Conservation (phyloP, 2,888 invertebrate genomes). For the Tineola bisselliella region DNA sequence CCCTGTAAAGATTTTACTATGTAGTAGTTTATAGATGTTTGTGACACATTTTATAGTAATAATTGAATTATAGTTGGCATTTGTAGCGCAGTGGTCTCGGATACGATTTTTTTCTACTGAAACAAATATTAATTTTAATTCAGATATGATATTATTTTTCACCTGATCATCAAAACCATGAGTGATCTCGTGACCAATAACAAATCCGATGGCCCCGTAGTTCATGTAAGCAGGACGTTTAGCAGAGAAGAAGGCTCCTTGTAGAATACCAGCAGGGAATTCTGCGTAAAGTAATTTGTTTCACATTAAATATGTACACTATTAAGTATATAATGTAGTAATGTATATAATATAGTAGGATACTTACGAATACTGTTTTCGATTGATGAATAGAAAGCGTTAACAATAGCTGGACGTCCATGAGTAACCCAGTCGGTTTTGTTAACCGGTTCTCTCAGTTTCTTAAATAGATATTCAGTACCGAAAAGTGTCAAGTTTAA, state of each 20-base stretch:
- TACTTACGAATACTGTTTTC: slow-evolving; percentile 89
- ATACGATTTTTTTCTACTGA: no score
- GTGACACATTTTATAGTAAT: no score
- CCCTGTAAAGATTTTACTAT: slow-evolving; percentile 58
- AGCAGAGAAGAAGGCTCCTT: slow-evolving; percentile 90
- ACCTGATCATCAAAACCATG: slow-evolving; percentile 89
- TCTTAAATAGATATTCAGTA: slow-evolving; percentile 80
- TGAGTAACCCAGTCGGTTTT: slow-evolving; percentile 89
- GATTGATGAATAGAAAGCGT: slow-evolving; percentile 86
- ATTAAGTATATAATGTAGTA: not conserved
- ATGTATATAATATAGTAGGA: not conserved
- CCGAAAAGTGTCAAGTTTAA: slow-evolving; percentile 82
- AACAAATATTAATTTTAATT: no score
- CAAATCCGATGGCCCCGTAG: slow-evolving; percentile 90
- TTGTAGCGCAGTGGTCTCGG: no score
- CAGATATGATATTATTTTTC: slow-evolving; percentile 18
- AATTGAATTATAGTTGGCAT: no score
- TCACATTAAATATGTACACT: not conserved
- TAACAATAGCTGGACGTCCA: slow-evolving; percentile 84
- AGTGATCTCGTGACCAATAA: slow-evolving; percentile 92
- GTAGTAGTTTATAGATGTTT: not conserved
- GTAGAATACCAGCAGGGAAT: slow-evolving; percentile 93
- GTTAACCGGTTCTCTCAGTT: slow-evolving; percentile 80
- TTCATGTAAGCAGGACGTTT: slow-evolving; percentile 92
- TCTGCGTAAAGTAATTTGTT: slow-evolving; percentile 62